Conservation (phyloP, 2,888 invertebrate species). For the Eilema depressum region DNA sequence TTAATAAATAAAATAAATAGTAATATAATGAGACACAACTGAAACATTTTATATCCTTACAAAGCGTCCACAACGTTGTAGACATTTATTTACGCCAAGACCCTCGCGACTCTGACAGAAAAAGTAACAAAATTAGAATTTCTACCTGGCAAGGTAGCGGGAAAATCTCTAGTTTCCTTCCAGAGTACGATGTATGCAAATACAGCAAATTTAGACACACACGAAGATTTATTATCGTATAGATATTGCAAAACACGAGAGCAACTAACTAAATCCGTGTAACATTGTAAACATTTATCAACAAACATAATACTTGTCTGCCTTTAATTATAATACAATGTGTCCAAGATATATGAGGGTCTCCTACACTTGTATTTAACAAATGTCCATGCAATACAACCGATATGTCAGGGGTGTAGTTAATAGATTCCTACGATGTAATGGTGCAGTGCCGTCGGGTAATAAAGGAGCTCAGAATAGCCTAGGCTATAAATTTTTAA, state of each 20-base stretch:
- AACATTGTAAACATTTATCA: conserved; percentile 48
- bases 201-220: conserved; percentile 23
- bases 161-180: conserved; percentile 15
- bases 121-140: conserved; percentile 20
- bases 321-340: conserved; percentile 68
- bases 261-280: conserved; percentile 42
- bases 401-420: conserved; percentile 69
- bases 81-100: conserved; percentile 19
- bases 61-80: conserved; percentile 10
- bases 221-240: conserved; percentile 44
- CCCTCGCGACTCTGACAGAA: conserved; percentile 12
- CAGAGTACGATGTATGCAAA: conserved; percentile 19
- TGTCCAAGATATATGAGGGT: conserved; percentile 73
- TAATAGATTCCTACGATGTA: conserved; percentile 70
- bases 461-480: conserved; percentile 27
- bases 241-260: conserved; percentile 38
- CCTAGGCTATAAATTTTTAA: conserved; percentile 31
- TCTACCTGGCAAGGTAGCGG: conserved; percentile 7
- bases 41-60: conserved; percentile 14
- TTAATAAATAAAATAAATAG: conserved; percentile 1
- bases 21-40: background rate
- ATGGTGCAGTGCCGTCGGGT: conserved; percentile 48
- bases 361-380: conserved; percentile 70
- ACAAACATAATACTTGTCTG: conserved; percentile 48
- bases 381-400: conserved; percentile 74